Conservation (phyloP, 2,797 vertebrate species). For the Petrocephalus schoutedeni region DNA sequence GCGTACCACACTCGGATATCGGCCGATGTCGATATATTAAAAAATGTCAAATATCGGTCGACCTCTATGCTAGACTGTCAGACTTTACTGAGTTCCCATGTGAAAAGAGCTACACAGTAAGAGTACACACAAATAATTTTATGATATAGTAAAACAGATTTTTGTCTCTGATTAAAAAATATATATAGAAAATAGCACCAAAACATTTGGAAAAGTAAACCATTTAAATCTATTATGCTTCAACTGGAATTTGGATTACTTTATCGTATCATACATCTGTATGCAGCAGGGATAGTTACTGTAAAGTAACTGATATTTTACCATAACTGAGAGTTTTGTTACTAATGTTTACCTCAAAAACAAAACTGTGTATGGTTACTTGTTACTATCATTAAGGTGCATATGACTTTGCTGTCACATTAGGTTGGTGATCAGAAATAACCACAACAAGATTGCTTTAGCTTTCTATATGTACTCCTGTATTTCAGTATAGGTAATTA, state of each 20-base stretch:
- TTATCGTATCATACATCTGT: neutral
- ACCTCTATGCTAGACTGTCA: neutral
- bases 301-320: neutral
- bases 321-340: neutral
- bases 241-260: neutral
- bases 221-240: neutral
- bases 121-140: neutral
- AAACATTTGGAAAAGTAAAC: neutral
- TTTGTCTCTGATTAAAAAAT: neutral
- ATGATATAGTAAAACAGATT: neutral
- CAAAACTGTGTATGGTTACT: neutral
- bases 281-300: neutral
- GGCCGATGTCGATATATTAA: too few species aligned
- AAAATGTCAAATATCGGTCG: too few species aligned
- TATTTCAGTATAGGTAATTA: neutral
- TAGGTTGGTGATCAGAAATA: neutral
- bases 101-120: neutral
- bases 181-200: neutral
- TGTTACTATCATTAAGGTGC: neutral
- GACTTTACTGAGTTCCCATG: neutral
- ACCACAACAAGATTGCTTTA: neutral
- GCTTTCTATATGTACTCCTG: neutral
- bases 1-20: too few species aligned
- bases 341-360: neutral
- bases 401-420: neutral